phyloP scores from a whole-genome alignment of 2,113 vertebrate species.

The Spermophilus dauricus region DNA sequence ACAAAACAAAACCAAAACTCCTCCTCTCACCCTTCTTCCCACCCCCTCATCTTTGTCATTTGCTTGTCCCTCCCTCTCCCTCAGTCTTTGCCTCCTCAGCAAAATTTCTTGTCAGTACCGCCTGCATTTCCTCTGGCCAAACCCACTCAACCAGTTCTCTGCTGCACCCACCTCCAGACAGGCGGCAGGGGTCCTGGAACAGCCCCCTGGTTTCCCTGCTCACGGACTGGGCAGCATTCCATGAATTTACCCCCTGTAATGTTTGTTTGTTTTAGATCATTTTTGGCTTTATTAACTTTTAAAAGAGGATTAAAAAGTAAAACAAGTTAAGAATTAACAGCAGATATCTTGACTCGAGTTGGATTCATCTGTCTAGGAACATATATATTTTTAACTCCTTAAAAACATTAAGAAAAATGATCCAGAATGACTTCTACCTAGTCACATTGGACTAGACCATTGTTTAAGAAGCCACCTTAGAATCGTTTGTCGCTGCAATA shows the following conservation, averaged over 20 bases:
- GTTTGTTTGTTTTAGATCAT: constrained; percentile 19
- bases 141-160: not conserved
- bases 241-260: not conserved
- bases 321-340: constrained; percentile 88
- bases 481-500: not conserved
- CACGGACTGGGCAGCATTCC: not conserved
- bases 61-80: not conserved
- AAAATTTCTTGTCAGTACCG: not conserved
- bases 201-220: not conserved
- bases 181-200: not conserved
- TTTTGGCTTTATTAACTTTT: constrained; percentile 90
- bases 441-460: not conserved
- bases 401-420: constrained; percentile 83
- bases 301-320: constrained; percentile 83
- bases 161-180: not conserved
- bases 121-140: constrained; percentile 38
- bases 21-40: constrained; percentile 7
- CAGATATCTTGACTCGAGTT: constrained; percentile 80
- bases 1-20: constrained; percentile 38
- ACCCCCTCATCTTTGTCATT: not conserved
- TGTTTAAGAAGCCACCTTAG: not conserved
- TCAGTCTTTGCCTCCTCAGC: constrained; percentile 65
- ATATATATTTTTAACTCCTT: constrained; percentile 79
- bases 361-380: constrained; percentile 85
- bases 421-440: not conserved